These are phyloP conservation scores for Kryphioiulus occultus DNA, from an alignment of 2,888 invertebrate genomes.

Conservation along the genomic window DNA sequence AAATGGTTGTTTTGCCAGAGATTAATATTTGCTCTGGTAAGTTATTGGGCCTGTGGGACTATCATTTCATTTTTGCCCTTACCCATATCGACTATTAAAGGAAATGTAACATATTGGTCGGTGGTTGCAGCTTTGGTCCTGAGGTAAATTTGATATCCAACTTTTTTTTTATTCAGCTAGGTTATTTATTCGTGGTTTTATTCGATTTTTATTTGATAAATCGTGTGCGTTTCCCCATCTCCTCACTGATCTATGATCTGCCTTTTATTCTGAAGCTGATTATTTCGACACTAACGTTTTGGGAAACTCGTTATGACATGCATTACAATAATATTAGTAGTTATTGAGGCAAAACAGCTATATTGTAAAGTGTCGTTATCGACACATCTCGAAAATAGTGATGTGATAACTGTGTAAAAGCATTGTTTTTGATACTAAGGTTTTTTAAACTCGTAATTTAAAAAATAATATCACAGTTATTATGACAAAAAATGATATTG, in stretches of 20 bases:
- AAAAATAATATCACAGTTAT: too few species aligned
- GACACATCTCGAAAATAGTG: too few species aligned
- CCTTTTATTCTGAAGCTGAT: too few species aligned
- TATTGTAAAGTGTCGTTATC: too few species aligned
- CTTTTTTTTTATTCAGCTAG: not conserved
- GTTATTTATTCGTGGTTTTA: not conserved
- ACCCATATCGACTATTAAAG: not conserved
- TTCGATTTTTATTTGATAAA: not conserved
- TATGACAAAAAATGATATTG: too few species aligned
- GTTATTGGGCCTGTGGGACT: not conserved
- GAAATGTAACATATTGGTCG: not conserved
- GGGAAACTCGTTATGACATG: too few species aligned
- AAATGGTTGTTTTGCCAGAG: not conserved
- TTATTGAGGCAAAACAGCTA: too few species aligned
- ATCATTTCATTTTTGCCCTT: not conserved
- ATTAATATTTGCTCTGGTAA: not conserved
- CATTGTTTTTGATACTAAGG: too few species aligned
- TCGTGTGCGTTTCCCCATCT: not conserved
- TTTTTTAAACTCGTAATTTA: too few species aligned
- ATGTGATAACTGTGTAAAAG: too few species aligned
- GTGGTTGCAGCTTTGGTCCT: not conserved
- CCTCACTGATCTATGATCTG: not conserved
- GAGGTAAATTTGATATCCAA: not conserved
- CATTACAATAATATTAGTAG: too few species aligned
- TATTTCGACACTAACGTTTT: too few species aligned